phyloP scores from a whole-genome alignment of 2,888 invertebrate species.

The Epistrophella euchroma region DNA sequence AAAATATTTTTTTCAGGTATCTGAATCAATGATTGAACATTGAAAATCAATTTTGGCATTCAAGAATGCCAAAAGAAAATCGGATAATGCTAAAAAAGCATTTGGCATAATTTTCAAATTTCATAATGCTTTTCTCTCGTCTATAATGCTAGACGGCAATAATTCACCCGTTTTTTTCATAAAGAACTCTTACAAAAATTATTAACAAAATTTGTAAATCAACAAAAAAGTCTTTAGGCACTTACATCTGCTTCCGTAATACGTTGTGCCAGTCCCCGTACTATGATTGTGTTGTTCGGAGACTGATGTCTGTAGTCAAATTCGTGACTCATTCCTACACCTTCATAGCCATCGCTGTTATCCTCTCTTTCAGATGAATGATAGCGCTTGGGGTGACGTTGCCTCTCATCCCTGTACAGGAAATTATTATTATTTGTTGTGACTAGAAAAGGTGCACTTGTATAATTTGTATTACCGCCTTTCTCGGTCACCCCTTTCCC shows the following conservation, averaged over 20 bases:
- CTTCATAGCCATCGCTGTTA: slow-evolving; percentile 80
- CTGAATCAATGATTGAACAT: too few species aligned
- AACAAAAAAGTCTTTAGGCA: slow-evolving; percentile 75
- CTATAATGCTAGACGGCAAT: too few species aligned
- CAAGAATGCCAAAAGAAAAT: too few species aligned
- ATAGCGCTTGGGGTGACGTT: slow-evolving; percentile 77
- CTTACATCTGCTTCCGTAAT: slow-evolving; percentile 91
- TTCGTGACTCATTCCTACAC: slow-evolving; percentile 82
- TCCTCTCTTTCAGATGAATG: slow-evolving; percentile 79
- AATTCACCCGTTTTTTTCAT: too few species aligned
- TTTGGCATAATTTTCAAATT: too few species aligned
- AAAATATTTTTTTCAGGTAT: too few species aligned
- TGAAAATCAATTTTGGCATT: too few species aligned
- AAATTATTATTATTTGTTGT: not conserved
- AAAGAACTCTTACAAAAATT: too few species aligned
- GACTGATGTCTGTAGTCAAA: slow-evolving; percentile 85
- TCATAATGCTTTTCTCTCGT: too few species aligned
- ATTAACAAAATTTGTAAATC: too few species aligned
- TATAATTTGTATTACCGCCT: slow-evolving; percentile 74
- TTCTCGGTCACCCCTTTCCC: slow-evolving; percentile 74
- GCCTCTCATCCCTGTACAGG: slow-evolving; percentile 60
- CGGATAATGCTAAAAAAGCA: too few species aligned
- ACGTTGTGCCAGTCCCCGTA: slow-evolving; percentile 89
- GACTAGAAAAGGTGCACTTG: not conserved
- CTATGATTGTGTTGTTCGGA: slow-evolving; percentile 90